Percentiles rank a stretch among this genome's conserved stretches.
These are phyloP conservation scores for Plagiodera versicolora DNA, from an alignment of 2,888 invertebrate species.

Conservation along the genomic window DNA sequence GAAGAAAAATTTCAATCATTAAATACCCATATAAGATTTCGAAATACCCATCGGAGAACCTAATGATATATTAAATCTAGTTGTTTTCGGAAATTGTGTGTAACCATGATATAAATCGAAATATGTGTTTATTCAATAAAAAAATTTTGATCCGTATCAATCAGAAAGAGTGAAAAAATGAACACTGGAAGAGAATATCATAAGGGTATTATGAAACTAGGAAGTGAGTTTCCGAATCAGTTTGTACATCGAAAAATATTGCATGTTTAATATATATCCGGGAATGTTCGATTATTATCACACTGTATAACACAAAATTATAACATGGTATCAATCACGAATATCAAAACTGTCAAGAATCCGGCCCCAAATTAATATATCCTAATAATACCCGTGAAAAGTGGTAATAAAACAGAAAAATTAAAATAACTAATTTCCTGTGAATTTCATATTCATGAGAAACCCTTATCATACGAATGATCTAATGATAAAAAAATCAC, in stretches of 20 bases:
- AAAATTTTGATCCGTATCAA: too few species aligned
- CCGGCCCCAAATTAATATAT: not conserved
- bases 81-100: too few species aligned
- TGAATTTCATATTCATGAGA: constrained; percentile 23
- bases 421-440: constrained; percentile 26
- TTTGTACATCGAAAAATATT: not conserved
- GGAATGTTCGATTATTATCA: not conserved
- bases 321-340: not conserved
- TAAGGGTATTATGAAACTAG: too few species aligned
- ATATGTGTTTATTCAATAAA: too few species aligned
- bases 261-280: not conserved
- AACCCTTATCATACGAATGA: constrained; percentile 19
- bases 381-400: constrained; percentile 3
- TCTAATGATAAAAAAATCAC: constrained; percentile 21
- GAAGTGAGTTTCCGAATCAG: too few species aligned
- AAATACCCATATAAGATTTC: too few species aligned
- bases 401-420: constrained; percentile 12
- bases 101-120: too few species aligned
- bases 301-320: not conserved
- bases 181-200: too few species aligned
- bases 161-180: too few species aligned
- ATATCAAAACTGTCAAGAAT: not conserved
- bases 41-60: too few species aligned
- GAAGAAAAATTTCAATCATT: too few species aligned
- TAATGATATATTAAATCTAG: too few species aligned